Evolutionary conservation across 2,888 invertebrate genomes (phyloP), one percentile per base, ranked within the genome.

Genomic region (Pterostichus madidus): DNA sequence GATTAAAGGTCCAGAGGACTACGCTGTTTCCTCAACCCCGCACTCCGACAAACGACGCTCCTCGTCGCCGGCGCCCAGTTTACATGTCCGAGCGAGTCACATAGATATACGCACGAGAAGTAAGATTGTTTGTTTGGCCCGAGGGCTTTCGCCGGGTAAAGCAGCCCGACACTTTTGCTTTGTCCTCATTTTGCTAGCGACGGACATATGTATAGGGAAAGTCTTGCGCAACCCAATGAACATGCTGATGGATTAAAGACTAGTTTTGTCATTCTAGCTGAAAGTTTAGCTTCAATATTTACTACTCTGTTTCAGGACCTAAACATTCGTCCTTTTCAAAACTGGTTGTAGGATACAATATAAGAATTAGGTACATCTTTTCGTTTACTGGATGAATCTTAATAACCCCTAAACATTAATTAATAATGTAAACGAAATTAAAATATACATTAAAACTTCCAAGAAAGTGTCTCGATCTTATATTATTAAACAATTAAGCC

Each of bases 1-100:
- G 80, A 80, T 79, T 78, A 64, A 80, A 80, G 80, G 79, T 79
- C 32, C 49, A 32, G 13, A 35, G 52, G 73, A 35, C 61, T 31
- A 5, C 32, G n/a, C 52, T 52, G 39, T 39, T 39, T 39, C 8
- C 39, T 5, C 39, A 11, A 17, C 11, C 61, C 59, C 17, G 59
- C 59, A 31, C 24, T 24, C 32, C 31, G n/a, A 24, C 61, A 61
- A 61, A 61, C 61, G 61, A 53, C 17, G 61, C 31, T 39, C 39
- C 39, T 39, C 39, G 56, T 56, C 24, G 24, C 64, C n/a, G 13
- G 39, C 13, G 7, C 6, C 13, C n/a, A 11, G 31, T 64, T 35
- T 15, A 5, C 15, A 32, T 64, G 52, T 53, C 44, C 68, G 8
- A 35, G 46, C 68, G 15, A 35, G 17, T 11, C 44, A 11, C 11